Conservation (phyloP, 2,797 vertebrate genomes). For the Rhinella marina region DNA sequence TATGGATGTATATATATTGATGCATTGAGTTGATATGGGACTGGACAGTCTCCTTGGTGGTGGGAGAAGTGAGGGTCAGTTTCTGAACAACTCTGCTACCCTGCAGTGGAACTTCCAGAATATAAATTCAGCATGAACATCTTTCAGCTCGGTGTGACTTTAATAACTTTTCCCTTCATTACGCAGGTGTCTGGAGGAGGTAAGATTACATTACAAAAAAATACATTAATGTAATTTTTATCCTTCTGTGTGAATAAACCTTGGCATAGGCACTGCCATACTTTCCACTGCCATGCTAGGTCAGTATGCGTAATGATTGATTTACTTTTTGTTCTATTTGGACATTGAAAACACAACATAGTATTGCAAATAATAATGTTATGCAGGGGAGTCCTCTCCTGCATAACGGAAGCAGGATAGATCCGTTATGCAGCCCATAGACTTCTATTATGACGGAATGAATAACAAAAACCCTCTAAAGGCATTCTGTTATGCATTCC, state of each 20-base stretch:
- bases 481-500: too few species aligned
- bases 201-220: too few species aligned
- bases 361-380: background rate
- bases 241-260: background rate
- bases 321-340: background rate
- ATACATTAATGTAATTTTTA: background rate
- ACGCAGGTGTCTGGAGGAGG: constrained; percentile 66
- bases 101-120: background rate
- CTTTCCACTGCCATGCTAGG: background rate
- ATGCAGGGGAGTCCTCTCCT: too few species aligned
- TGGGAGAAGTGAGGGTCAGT: background rate
- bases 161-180: constrained; percentile 66
- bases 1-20: constrained; percentile 48
- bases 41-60: constrained; percentile 21
- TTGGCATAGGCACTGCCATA: background rate
- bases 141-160: constrained; percentile 63
- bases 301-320: background rate
- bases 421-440: too few species aligned
- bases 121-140: constrained; percentile 43
- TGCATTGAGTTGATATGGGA: background rate
- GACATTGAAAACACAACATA: background rate
- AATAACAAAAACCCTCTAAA: too few species aligned
- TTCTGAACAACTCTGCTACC: background rate
- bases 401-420: too few species aligned
- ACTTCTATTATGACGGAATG: too few species aligned